Percentiles rank a stretch among this genome's conserved stretches.
Conservation (phyloP, 1,140 invertebrate genomes). For the Drosophila subpulchrella region DNA sequence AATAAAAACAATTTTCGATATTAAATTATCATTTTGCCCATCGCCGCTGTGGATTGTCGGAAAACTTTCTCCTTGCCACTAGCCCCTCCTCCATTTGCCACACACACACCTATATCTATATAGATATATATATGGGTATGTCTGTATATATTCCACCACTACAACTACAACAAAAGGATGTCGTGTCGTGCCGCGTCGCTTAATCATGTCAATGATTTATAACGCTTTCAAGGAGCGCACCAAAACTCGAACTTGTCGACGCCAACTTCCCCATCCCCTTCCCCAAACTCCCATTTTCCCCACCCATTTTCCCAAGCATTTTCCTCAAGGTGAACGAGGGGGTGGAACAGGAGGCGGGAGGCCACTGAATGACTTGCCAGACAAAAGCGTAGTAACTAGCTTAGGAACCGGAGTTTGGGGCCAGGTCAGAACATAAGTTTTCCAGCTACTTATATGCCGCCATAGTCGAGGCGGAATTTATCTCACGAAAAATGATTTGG, state of each 20-base stretch:
- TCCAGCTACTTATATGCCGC: constrained; percentile 74
- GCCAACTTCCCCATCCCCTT: constrained; percentile 34
- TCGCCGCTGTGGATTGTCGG: background rate
- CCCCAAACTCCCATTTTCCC: background rate
- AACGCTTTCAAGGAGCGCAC: constrained; percentile 78
- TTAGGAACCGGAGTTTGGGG: constrained; percentile 20
- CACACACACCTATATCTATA: constrained; percentile 9
- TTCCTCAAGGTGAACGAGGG: constrained; percentile 28
- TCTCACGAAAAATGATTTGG: constrained; percentile 82
- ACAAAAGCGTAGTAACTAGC: constrained; percentile 53
- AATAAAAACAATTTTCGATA: constrained; percentile 81
- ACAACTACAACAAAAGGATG: constrained; percentile 73
- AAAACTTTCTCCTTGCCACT: constrained; percentile 32
- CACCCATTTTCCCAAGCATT: background rate
- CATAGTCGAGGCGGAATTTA: constrained; percentile 61
- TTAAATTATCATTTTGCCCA: constrained; percentile 73
- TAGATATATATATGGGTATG: background rate
- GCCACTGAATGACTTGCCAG: constrained; percentile 59
- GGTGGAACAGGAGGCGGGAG: background rate
- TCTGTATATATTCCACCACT: constrained; percentile 9
- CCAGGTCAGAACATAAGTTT: constrained; percentile 73
- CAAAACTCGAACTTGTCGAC: constrained; percentile 80
- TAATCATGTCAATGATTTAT: constrained; percentile 83
- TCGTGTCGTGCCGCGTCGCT: constrained; percentile 79
- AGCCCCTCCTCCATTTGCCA: background rate